Evolutionary conservation across 1,140 invertebrate species (phyloP).

Genomic region (Conus ventricosus): DNA sequence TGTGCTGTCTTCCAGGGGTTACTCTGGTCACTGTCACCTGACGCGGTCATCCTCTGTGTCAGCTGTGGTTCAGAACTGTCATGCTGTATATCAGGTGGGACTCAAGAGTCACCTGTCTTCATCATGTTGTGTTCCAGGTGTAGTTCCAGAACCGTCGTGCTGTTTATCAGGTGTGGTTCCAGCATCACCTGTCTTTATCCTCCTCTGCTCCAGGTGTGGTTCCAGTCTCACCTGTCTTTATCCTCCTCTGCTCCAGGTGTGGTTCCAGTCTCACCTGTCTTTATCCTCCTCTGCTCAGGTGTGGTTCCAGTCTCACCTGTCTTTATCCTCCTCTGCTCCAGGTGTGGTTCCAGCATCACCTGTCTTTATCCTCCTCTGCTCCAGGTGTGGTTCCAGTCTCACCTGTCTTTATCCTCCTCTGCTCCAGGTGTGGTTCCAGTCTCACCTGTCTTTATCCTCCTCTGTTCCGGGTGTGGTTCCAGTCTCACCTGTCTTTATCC

Average conservation of each 20-base stretch:
- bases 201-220: neutral
- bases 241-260: constrained; percentile 84
- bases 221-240: neutral
- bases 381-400: neutral
- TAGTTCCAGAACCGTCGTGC: no score
- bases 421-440: constrained; percentile 97
- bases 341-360: constrained; percentile 99
- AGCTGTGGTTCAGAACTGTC: constrained; percentile 99
- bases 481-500: no score
- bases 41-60: constrained; percentile 41
- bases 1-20: neutral
- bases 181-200: no score
- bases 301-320: neutral
- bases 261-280: no score
- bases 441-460: no score
- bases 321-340: constrained; percentile 73
- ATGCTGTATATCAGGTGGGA: constrained; percentile 65
- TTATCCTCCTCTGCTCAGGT: neutral
- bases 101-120: no score
- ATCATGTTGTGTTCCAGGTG: no score
- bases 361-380: no score
- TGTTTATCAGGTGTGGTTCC: no score
- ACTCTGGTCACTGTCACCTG: neutral
- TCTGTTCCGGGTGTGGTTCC: no score
- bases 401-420: neutral